Evolutionary conservation across 2,888 invertebrate genomes (phyloP).

Genomic region (Ganaspis brasiliensis): DNA sequence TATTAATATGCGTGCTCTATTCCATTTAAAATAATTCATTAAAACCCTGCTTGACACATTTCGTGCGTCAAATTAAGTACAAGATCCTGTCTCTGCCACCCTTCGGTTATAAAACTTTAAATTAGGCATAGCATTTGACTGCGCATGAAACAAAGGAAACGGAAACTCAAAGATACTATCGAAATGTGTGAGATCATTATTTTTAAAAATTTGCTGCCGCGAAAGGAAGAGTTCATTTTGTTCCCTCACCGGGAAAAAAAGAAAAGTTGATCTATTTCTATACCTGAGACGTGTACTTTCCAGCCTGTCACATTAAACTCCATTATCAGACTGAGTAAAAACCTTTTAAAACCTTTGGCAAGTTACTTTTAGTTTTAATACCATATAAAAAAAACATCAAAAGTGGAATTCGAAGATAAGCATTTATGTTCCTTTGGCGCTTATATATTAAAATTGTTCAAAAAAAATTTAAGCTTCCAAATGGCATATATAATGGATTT

Average conservation of each 20-base stretch:
- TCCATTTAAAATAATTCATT: not conserved
- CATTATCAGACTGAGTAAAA: not conserved
- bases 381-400: not conserved
- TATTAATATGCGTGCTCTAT: not conserved
- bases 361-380: constrained; percentile 9
- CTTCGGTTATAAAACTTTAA: not conserved
- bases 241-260: constrained; percentile 10
- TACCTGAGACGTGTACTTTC: constrained; percentile 12
- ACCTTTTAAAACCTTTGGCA: not conserved
- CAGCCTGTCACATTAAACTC: constrained; percentile 5
- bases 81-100: not conserved
- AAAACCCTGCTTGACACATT: not conserved
- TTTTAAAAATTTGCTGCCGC: constrained; percentile 2
- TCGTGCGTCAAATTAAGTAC: constrained; percentile 19
- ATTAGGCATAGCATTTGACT: not conserved
- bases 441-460: not conserved
- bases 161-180: constrained; percentile 39
- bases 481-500: not conserved
- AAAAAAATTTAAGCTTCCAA: not conserved
- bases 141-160: constrained; percentile 10
- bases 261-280: constrained; percentile 28
- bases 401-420: not conserved
- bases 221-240: constrained; percentile 16
- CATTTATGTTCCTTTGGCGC: not conserved
- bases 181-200: constrained; percentile 9